Percentiles rank a stretch among this genome's conserved stretches.
These are phyloP conservation scores for Rhinichthys klamathensis DNA, from an alignment of 2,113 vertebrate genomes.

Conservation along the genomic window DNA sequence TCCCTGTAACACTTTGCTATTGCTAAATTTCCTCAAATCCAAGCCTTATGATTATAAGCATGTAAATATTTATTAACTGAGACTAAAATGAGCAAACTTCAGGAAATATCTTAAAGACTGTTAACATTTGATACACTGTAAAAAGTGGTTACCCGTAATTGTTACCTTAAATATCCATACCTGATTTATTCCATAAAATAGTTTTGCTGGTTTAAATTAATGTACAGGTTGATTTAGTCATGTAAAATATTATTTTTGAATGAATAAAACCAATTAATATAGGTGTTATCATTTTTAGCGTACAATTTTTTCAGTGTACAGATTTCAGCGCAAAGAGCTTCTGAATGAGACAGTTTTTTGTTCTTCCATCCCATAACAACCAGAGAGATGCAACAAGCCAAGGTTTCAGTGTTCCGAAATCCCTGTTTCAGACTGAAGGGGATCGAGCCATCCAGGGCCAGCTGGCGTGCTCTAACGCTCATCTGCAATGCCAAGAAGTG, in stretches of 20 bases:
- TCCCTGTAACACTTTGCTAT: neutral
- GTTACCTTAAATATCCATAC: too few relatives aligned
- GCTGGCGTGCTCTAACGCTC: slow-evolving; percentile 50
- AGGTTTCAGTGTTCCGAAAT: slow-evolving; percentile 46
- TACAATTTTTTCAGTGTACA: neutral
- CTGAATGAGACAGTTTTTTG: neutral
- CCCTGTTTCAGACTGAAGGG: slow-evolving; percentile 30
- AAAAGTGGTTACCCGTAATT: too few relatives aligned
- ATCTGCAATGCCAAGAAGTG: slow-evolving; percentile 45
- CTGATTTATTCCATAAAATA: neutral
- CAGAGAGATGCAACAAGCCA: slow-evolving; percentile 32
- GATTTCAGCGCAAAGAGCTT: neutral
- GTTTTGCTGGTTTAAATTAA: too few relatives aligned
- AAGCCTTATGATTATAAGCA: neutral
- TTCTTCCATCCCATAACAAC: slow-evolving; percentile 30
- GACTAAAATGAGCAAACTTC: neutral
- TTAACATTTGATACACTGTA: neutral
- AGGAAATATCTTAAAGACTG: neutral
- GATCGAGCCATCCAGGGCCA: slow-evolving; percentile 39
- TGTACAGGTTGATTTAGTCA: too few relatives aligned
- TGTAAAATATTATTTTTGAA: too few relatives aligned
- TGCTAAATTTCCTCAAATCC: neutral
- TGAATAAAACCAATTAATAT: neutral
- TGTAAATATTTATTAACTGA: neutral
- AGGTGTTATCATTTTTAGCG: neutral